A percentile compares a stretch with the other conserved stretches of the same genome.
phyloP scores from a whole-genome alignment of 2,888 invertebrate genomes.

The Coelinius sp. region DNA sequence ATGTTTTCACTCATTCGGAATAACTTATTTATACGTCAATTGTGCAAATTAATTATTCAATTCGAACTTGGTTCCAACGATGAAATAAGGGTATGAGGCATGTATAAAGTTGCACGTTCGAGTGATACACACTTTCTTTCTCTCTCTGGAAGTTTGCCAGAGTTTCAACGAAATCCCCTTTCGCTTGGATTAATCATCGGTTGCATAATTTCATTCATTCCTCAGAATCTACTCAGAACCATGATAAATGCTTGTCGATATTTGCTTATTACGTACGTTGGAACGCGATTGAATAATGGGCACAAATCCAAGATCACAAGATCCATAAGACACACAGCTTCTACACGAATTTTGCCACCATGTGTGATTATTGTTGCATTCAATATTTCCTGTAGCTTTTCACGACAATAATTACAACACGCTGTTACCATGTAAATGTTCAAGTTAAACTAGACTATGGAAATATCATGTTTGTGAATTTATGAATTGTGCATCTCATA shows the following conservation, averaged over 20 bases:
- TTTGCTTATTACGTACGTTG: background rate
- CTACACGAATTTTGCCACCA: background rate
- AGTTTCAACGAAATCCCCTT: conserved; percentile 21
- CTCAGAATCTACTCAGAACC: background rate
- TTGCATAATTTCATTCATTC: conserved; percentile 33
- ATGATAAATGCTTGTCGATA: background rate
- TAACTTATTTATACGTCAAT: background rate
- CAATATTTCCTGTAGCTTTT: background rate
- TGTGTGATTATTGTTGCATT: background rate
- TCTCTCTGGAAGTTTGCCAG: conserved; percentile 24
- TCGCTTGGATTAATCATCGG: conserved; percentile 20
- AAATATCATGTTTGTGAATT: conserved; percentile 7
- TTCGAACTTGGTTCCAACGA: conserved; percentile 24
- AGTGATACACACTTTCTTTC: background rate
- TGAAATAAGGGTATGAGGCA: background rate
- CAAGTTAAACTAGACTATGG: background rate
- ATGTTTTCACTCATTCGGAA: background rate
- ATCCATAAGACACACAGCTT: background rate
- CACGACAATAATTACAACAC: background rate
- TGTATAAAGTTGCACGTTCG: background rate
- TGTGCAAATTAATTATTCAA: background rate
- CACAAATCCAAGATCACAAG: background rate
- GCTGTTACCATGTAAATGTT: background rate
- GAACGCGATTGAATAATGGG: background rate
- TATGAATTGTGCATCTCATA: background rate